These are phyloP conservation scores for Ahaetulla prasina DNA, from an alignment of 2,113 vertebrate species.

Conservation along the genomic window DNA sequence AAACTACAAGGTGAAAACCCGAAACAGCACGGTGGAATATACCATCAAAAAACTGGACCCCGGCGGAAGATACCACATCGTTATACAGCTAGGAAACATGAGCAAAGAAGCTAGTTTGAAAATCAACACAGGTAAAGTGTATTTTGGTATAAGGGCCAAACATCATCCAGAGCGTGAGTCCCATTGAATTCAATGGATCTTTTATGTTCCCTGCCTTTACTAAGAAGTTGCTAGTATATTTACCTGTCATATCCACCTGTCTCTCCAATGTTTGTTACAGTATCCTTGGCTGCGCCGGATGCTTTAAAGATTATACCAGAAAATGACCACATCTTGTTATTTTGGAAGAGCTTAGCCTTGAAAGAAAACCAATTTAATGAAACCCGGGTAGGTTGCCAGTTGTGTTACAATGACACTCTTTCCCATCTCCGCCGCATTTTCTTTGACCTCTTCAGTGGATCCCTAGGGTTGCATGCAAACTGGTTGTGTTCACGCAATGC, in stretches of 20 bases:
- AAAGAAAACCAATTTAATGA: slow-evolving; percentile 90
- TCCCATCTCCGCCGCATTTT: not conserved
- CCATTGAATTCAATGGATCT: not conserved
- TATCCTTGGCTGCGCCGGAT: slow-evolving; percentile 84
- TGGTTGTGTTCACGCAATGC: not conserved
- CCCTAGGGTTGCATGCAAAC: not conserved
- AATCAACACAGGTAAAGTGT: slow-evolving; percentile 81
- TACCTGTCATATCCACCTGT: not conserved
- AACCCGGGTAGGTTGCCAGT: slow-evolving; percentile 79
- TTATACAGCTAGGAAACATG: slow-evolving; percentile 92
- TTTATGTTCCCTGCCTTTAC: too few species aligned
- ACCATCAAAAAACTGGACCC: slow-evolving; percentile 82
- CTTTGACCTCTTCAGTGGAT: not conserved
- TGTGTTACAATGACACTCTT: too few species aligned
- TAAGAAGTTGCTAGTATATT: not conserved
- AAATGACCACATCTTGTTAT: slow-evolving; percentile 87
- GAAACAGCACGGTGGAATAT: slow-evolving; percentile 91
- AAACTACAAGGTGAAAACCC: slow-evolving; percentile 85
- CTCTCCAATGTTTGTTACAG: slow-evolving; percentile 60
- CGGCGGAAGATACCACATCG: slow-evolving; percentile 85
- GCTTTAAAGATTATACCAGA: slow-evolving; percentile 92
- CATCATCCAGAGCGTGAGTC: not conserved
- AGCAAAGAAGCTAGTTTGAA: slow-evolving; percentile 90
- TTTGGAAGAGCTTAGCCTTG: slow-evolving; percentile 94
- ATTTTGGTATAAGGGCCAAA: too few species aligned